Conservation (phyloP, 2,797 vertebrate genomes). For the Enteromius anoplus region DNA sequence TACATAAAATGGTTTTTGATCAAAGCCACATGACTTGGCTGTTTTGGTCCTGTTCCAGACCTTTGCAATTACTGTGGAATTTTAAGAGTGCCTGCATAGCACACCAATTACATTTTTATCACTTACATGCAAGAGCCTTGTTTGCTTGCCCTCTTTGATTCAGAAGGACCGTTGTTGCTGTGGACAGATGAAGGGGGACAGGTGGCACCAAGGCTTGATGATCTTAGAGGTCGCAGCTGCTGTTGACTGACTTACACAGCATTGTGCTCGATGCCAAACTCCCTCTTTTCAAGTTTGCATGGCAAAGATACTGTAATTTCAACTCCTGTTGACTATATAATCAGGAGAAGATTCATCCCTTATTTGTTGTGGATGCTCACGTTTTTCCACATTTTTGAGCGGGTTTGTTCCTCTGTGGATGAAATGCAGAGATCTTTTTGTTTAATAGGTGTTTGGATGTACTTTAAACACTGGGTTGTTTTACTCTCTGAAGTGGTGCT, state of each 20-base stretch:
- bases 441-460: slow-evolving; percentile 45
- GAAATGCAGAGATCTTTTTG: slow-evolving; percentile 21
- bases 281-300: neutral
- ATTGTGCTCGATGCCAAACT: neutral
- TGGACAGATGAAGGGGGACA: slow-evolving; percentile 40
- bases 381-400: neutral
- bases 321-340: neutral
- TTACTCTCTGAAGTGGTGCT: slow-evolving; percentile 43
- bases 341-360: neutral
- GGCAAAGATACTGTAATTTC: neutral
- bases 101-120: slow-evolving; percentile 62
- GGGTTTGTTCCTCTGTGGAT: slow-evolving; percentile 18
- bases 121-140: slow-evolving; percentile 44
- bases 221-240: slow-evolving; percentile 28
- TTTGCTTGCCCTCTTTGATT: slow-evolving; percentile 43
- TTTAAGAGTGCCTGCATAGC: slow-evolving; percentile 45
- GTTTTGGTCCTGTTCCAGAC: slow-evolving; percentile 42
- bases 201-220: slow-evolving; percentile 20
- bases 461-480: slow-evolving; percentile 42
- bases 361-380: neutral
- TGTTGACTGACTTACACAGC: slow-evolving; percentile 24
- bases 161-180: slow-evolving; percentile 20
- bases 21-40: slow-evolving; percentile 20
- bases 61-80: slow-evolving; percentile 63
- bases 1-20: slow-evolving; percentile 34